Evolutionary conservation across 2,888 invertebrate species (phyloP).

Genomic region (Eudasyphora cyanicolor): DNA sequence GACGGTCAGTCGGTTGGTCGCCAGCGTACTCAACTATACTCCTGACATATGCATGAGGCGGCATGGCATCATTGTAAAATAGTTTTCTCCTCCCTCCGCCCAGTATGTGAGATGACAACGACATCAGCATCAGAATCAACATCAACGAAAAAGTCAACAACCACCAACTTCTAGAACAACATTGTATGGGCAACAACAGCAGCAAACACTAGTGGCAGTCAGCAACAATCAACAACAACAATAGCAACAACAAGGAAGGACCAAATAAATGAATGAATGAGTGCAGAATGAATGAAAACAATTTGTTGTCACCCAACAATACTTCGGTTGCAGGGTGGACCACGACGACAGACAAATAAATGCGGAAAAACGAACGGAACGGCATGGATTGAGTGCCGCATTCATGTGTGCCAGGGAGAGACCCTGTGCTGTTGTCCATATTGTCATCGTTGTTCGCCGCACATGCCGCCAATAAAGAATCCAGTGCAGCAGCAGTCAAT

Average conservation of each 20-base stretch:
- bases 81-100: too few relatives aligned
- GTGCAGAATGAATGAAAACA: constrained; percentile 58
- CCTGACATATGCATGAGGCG: constrained; percentile 15
- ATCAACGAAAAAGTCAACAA: constrained; percentile 11
- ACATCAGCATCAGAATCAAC: neutral
- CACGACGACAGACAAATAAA: neutral
- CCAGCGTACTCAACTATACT: neutral
- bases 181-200: constrained; percentile 22
- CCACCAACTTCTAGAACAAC: constrained; percentile 22
- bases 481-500: constrained; percentile 44
- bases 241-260: neutral
- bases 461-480: constrained; percentile 64
- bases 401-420: constrained; percentile 9
- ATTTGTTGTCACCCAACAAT: constrained; percentile 63
- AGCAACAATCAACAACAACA: constrained; percentile 12
- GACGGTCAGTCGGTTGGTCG: constrained; percentile 15
- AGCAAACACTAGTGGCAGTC: too few relatives aligned
- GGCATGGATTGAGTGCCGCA: constrained; percentile 21
- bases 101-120: constrained; percentile 23
- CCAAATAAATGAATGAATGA: constrained; percentile 41
- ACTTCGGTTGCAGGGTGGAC: constrained; percentile 31
- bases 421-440: neutral
- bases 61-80: constrained; percentile 32
- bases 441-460: constrained; percentile 39
- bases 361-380: constrained; percentile 1